Conservation (phyloP, 2,888 invertebrate genomes). For the Hecatera dysodea region DNA sequence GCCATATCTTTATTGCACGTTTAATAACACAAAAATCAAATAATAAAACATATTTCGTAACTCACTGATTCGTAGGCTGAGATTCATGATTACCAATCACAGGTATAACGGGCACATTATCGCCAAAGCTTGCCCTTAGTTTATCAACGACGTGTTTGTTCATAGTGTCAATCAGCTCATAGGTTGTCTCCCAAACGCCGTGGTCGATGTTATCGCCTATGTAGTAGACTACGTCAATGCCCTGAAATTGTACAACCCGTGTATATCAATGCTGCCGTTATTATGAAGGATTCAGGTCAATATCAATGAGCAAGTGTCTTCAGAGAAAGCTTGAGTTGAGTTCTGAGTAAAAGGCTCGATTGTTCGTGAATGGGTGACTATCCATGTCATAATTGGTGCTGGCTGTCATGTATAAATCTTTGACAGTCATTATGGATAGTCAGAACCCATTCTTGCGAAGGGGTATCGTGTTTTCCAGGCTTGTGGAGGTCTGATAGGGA, state of each 20-base stretch:
- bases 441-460: too few relatives aligned
- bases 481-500: too few relatives aligned
- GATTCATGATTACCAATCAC: slow-evolving; percentile 96
- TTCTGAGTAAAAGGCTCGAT: too few relatives aligned
- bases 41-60: slow-evolving; percentile 26
- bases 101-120: slow-evolving; percentile 92
- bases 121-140: slow-evolving; percentile 90
- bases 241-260: slow-evolving; percentile 73
- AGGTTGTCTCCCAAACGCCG: slow-evolving; percentile 96
- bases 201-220: slow-evolving; percentile 97
- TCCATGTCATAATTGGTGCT: too few relatives aligned
- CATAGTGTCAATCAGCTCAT: slow-evolving; percentile 91
- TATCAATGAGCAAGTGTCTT: not conserved
- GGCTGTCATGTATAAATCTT: too few relatives aligned
- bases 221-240: slow-evolving; percentile 93
- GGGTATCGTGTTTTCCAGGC: too few relatives aligned
- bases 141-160: slow-evolving; percentile 89
- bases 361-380: too few relatives aligned
- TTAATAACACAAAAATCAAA: slow-evolving; percentile 15
- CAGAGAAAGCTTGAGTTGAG: not conserved
- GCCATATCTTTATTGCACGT: slow-evolving; percentile 12
- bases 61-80: slow-evolving; percentile 96
- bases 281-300: not conserved
- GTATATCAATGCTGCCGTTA: not conserved
- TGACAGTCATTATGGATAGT: too few relatives aligned